A percentile compares a stretch with the other conserved stretches of the same genome.
phyloP scores from a whole-genome alignment of 2,888 invertebrate genomes.

The Gisinianus flammeolus region DNA sequence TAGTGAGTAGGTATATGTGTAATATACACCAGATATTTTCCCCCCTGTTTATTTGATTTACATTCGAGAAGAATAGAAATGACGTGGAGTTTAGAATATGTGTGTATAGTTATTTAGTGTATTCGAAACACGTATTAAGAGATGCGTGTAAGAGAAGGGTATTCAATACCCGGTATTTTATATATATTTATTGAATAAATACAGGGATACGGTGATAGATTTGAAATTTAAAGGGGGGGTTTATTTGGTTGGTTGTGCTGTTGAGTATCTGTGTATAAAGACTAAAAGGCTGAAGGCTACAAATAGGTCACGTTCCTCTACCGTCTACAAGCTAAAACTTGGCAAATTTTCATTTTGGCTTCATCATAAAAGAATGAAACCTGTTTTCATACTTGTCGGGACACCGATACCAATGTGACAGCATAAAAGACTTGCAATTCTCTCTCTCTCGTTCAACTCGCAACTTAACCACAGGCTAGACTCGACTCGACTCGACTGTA shows the following conservation, averaged over 20 bases:
- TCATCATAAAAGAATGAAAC: constrained; percentile 40
- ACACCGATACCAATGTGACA: constrained; percentile 19
- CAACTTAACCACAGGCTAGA: too few species aligned
- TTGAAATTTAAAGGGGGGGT: background rate
- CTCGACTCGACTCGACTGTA: too few species aligned
- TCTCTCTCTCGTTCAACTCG: constrained; percentile 14
- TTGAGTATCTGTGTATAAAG: background rate
- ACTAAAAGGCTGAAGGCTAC: constrained; percentile 23
- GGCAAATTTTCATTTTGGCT: constrained; percentile 47
- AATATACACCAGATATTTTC: too few species aligned
- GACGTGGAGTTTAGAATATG: too few species aligned
- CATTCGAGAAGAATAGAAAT: too few species aligned
- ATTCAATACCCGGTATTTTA: too few species aligned
- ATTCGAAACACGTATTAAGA: too few species aligned
- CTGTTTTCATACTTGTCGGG: constrained; percentile 34
- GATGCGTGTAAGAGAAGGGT: too few species aligned
- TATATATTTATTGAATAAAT: background rate
- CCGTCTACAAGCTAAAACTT: constrained; percentile 33
- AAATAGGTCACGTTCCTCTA: constrained; percentile 48
- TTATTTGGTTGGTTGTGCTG: background rate
- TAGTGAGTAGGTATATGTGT: too few species aligned
- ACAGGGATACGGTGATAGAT: background rate
- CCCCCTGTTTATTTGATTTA: too few species aligned
- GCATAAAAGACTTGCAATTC: constrained; percentile 27
- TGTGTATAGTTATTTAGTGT: too few species aligned